Evolutionary conservation across 2,113 vertebrate genomes (phyloP), one percentile per base, ranked within the genome.

Genomic region (Beaufortia kweichowensis): DNA sequence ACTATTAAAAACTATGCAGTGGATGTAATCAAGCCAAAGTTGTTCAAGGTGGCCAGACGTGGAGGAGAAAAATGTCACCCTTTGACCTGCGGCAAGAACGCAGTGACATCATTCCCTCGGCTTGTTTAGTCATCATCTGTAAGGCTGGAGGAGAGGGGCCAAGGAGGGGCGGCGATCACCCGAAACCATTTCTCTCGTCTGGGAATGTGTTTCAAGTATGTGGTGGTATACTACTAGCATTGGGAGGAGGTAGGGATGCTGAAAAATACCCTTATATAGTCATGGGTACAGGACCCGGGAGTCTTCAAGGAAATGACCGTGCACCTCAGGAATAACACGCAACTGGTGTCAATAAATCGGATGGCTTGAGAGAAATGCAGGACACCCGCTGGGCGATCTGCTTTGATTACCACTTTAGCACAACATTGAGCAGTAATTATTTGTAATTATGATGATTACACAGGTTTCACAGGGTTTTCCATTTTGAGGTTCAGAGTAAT

Each of bases 201-300:
- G 74, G 65, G 84, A 83, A 85, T 84, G 76, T 69, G 72, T 72
- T 61, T 65, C 75, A 77, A 81, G 71, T 71, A 78, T 75, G 73
- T 71, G 60, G 60, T 3, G 29, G 77, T 76, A 66, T 23, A 12
- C 21, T 26, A 55, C 21, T 26, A 55, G 50, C 10, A 48, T 61
- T 63, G 72, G 64, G 66, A 75, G 76, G 39, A 63, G 65, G 69
- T 15, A 41, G 6, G 48, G 61, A 43, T 75, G 33, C 63, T 46
- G 50, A 63, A 79, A 81, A 77, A 84, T 72, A 70, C 12, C 84
- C 84, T 79, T 81, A 79, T 78, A 82, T 84, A 79, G 80, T 73
- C 84, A 82, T 59, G 33, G 63, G 2, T 66, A 77, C 55, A 75
- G 71, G 67, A 50, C 9, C 39, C 39, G 35, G 53, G 76, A 77